Evolutionary conservation across 35 echinoderm and acorn worm species (phyloP).

Genomic region (Heliocidaris erythrogramma): DNA sequence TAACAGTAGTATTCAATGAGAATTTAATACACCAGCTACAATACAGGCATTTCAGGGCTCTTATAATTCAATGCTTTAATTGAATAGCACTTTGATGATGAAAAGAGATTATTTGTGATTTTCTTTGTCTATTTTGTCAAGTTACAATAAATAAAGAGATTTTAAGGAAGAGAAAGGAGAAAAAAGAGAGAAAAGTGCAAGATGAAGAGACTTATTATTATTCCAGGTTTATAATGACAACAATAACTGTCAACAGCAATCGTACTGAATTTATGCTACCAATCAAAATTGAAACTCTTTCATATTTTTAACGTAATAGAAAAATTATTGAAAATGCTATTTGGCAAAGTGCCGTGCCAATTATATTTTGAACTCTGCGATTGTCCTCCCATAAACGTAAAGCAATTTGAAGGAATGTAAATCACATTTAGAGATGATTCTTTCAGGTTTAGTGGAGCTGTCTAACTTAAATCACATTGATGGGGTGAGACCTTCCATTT

Average conservation of each 20-base stretch:
- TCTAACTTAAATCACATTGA: background rate
- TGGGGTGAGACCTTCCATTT: background rate
- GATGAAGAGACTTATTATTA: background rate
- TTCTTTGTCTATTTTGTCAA: too few relatives aligned
- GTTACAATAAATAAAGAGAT: too few relatives aligned
- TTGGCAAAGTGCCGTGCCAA: conserved; percentile 7
- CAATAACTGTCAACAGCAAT: background rate
- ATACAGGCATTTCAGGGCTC: too few relatives aligned
- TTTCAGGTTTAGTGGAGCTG: background rate
- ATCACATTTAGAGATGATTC: background rate
- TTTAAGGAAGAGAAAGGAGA: background rate
- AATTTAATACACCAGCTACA: too few relatives aligned
- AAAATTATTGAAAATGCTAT: background rate
- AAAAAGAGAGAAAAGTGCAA: background rate
- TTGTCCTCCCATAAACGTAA: conserved; percentile 1
- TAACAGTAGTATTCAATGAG: too few relatives aligned
- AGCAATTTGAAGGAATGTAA: background rate
- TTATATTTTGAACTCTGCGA: background rate
- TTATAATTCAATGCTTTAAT: too few relatives aligned
- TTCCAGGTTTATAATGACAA: background rate
- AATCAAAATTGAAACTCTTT: background rate
- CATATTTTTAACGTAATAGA: background rate
- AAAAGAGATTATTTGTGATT: too few relatives aligned
- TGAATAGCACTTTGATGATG: too few relatives aligned
- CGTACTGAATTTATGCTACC: background rate